Evolutionary conservation across 2,888 invertebrate genomes (phyloP), one percentile per base, ranked within the genome.

Genomic region (Tenthredo scrophulariae): DNA sequence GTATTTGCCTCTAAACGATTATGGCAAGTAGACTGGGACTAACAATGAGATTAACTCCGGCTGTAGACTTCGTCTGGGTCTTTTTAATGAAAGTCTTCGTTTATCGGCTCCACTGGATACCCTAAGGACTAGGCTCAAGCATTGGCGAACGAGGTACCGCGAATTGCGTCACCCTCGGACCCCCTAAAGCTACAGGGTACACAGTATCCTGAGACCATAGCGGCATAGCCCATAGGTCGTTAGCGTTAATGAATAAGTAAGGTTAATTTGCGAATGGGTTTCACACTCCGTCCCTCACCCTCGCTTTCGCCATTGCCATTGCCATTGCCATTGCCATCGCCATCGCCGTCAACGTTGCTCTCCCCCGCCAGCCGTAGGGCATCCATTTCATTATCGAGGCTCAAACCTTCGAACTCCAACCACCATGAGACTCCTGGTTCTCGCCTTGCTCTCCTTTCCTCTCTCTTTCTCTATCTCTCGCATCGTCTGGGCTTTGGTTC

Each of bases 211-310:
- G 67, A 83, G 62, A 83, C 43, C 83, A 43, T 43, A 65, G 67
- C 26, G 70, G 29, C 83, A 43, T 43, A 65, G 67, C 26, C 83
- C 67, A 70, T 70, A 70, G 89, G 89, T 91, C 91, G 91, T 91
- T 91, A 91, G 89, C 90, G 91, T 91, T 91, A 92, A 92, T 92
- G 91, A 92, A 91, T 92, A 90, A 91, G 90, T 91, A 91, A 91
- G 90, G 90, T 91, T 91, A 91, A 92, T 92, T 92, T 90, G 90
- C 91, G 90, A 91, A 92, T 91, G 90, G 90, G 89, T 90, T 91
- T 91, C 90, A 89, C 91, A 90, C 89, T 90, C 88, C 87, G 87
- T 86, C 87, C 86, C 85, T 74, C 82, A 67, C 58, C 62, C n/a
- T 43, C 40, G 22, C 18, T 7, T 10, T 18, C 18, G 13, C 33